Percentiles rank a stretch among this genome's conserved stretches.
phyloP scores from a whole-genome alignment of 2,888 invertebrate species.

The Eristalis pertinax region DNA sequence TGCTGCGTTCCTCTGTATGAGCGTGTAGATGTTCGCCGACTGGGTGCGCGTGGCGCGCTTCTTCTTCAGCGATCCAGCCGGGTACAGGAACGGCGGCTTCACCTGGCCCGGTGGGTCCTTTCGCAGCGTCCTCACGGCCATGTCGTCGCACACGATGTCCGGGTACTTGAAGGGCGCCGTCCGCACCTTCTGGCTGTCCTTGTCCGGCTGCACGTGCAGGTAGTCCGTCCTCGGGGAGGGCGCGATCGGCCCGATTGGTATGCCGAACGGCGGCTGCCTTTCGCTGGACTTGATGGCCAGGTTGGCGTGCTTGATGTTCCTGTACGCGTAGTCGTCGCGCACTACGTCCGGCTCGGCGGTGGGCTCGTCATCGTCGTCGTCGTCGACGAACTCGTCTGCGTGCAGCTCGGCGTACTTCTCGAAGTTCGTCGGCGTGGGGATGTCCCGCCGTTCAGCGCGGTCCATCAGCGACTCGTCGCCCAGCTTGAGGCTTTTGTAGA shows the following conservation, averaged over 20 bases:
- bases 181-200: constrained; percentile 79
- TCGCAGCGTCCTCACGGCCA: constrained; percentile 91
- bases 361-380: constrained; percentile 80
- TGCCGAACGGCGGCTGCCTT: constrained; percentile 94
- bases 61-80: constrained; percentile 84
- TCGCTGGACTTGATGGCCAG: constrained; percentile 87
- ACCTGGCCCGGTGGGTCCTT: constrained; percentile 85
- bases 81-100: constrained; percentile 76
- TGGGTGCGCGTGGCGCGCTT: constrained; percentile 91
- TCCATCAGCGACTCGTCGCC: constrained; percentile 87
- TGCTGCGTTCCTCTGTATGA: constrained; percentile 86
- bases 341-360: constrained; percentile 91
- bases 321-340: constrained; percentile 91
- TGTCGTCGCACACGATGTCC: constrained; percentile 92
- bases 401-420: constrained; percentile 82
- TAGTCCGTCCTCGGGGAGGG: constrained; percentile 92
- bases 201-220: constrained; percentile 87
- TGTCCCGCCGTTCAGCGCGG: constrained; percentile 88
- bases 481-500: constrained; percentile 92
- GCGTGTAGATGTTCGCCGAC: constrained; percentile 91
- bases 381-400: constrained; percentile 83
- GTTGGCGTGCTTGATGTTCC: constrained; percentile 90
- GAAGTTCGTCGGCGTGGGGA: constrained; percentile 79
- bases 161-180: constrained; percentile 84
- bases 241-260: constrained; percentile 92